Base-by-base conservation (phyloP, 2,888 invertebrate genomes). In the Caenorhabditis afra region DNA sequence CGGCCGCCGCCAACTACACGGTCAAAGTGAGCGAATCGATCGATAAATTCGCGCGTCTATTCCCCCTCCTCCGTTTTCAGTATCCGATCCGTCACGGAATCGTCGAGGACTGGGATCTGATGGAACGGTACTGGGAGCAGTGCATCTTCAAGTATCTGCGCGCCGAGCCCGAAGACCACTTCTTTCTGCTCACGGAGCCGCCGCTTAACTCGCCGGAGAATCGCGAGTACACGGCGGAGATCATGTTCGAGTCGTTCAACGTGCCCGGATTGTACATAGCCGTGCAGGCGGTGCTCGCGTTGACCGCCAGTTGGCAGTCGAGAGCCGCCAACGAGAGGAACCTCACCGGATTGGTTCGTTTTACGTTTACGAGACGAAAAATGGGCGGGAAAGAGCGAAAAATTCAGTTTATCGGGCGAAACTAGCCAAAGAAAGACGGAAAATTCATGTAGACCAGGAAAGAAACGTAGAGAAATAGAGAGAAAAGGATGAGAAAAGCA, bases 181-280 rank as follows among this genome's bases (percentile, higher is more conserved):
- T 97, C 91, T 99, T 99, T 91, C 92, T 99, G 35, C 52, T 92
- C 84, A 99, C 99, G 1, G 99, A 99, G 91, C 99, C 99, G 16
- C 99, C 99, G 14, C 92, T 99, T 81, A 99, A 99, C 91, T 98
- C 99, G 0, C 99, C 99, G 0, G 99, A 99, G 92, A 99, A 99
- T 91, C 93, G 99, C 71, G 93, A 93, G 89, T 93, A 92, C 87
- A 92, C 92, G 80, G 91, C 93, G 88, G 99, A 99, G 93, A 99
- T 99, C 86, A 99, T 99, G 99, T 99, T 99, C 91, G 99, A 99
- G 92, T 97, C 98, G 35, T 99, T 99, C 92, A 99, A 99, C 92
- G 98, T 99, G 83, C 98, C 99, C 85, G 99, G 99, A 35, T 92
- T 99, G 84, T 99, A 99, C 91, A 99, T 99, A 87, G 99, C 99